Conservation (phyloP, 2,888 invertebrate species). For the Girardia tigrina region DNA sequence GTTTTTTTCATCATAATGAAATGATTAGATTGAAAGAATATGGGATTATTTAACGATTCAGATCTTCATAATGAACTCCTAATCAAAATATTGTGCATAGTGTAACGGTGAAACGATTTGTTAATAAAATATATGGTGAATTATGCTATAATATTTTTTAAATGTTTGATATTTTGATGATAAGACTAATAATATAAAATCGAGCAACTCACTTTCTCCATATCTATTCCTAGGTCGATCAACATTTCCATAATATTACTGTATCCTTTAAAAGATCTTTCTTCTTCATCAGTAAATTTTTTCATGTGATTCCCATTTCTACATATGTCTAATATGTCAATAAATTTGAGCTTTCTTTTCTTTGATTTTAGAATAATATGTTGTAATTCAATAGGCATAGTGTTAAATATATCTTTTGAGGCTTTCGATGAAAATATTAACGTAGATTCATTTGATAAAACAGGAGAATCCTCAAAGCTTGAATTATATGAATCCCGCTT, state of each 20-base stretch:
- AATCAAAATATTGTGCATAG: no score
- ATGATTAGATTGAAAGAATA: no score
- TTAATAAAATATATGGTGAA: no score
- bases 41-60: no score
- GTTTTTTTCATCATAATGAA: no score
- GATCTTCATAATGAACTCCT: no score
- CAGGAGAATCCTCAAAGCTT: not conserved
- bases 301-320: slow-evolving; percentile 5
- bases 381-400: slow-evolving; percentile 5
- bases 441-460: not conserved
- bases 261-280: not conserved
- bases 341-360: not conserved
- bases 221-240: not conserved
- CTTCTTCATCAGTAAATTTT: not conserved
- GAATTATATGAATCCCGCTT: not conserved
- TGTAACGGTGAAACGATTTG: no score
- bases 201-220: not conserved
- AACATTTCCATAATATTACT: not conserved
- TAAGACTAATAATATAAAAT: not conserved
- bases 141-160: no score
- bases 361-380: not conserved
- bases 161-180: no score
- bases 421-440: not conserved
- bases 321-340: not conserved
- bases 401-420: not conserved